A percentile compares a stretch with the other conserved stretches of the same genome.
Conservation (phyloP, 23 tunicate genomes). For the Pegea sp. region DNA sequence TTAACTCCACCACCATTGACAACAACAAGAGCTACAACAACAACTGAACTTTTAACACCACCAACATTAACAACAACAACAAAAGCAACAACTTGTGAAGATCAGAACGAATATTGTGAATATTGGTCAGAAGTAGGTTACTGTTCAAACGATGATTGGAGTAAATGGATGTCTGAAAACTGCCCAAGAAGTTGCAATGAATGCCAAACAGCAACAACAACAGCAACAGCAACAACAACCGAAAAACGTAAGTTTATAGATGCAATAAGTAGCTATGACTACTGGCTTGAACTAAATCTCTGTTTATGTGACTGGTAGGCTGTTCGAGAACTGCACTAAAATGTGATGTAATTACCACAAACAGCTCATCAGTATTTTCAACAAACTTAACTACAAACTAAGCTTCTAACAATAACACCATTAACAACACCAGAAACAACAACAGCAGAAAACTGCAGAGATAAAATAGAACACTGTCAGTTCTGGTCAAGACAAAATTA, state of each 20-base stretch:
- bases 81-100: not conserved
- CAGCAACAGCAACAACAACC: not conserved
- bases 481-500: not conserved
- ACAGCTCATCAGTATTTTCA: too few species aligned
- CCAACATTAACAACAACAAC: not conserved
- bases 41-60: not conserved
- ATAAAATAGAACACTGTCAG: not conserved
- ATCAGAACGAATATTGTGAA: not conserved
- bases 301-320: too few species aligned
- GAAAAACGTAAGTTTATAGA: too few species aligned
- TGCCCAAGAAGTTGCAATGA: conserved; percentile 3
- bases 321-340: too few species aligned
- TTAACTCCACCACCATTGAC: too few species aligned
- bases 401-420: not conserved
- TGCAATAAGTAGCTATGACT: too few species aligned
- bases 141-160: not conserved
- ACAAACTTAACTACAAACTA: not conserved
- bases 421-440: not conserved
- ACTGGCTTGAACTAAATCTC: too few species aligned
- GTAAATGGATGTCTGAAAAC: not conserved
- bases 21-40: too few species aligned
- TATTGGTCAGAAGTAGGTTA: conserved; percentile 1
- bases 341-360: too few species aligned
- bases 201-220: not conserved
- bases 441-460: conserved; percentile 1